Evolutionary conservation across 2,113 vertebrate species (phyloP).

Genomic region (Polypterus senegalus): DNA sequence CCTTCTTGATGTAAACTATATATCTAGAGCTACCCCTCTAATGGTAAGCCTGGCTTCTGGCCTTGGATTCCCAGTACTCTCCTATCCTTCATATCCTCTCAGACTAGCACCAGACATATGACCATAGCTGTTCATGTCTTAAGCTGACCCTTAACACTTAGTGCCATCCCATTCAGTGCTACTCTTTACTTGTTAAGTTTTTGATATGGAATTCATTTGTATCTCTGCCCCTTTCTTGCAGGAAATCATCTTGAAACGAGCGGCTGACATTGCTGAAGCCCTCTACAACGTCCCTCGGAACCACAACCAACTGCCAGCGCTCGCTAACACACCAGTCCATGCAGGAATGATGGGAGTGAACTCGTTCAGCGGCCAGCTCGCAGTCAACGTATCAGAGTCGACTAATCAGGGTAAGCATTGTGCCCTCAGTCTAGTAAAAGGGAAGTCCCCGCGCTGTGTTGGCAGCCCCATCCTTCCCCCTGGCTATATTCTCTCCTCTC

Average conservation of each 20-base stretch:
- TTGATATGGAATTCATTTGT: background rate
- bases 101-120: too few relatives aligned
- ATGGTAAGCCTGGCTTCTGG: too few relatives aligned
- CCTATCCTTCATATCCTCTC: too few relatives aligned
- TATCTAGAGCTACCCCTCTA: too few relatives aligned
- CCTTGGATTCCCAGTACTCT: too few relatives aligned
- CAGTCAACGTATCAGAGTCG: constrained; percentile 86
- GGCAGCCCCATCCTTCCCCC: too few relatives aligned
- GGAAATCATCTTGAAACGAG: constrained; percentile 96
- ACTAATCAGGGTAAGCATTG: constrained; percentile 90
- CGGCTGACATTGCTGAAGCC: constrained; percentile 93
- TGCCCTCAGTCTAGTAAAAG: too few relatives aligned
- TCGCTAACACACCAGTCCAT: constrained; percentile 75
- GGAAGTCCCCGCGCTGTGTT: too few relatives aligned
- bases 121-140: too few relatives aligned
- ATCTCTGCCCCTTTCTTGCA: constrained; percentile 36
- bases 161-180: background rate
- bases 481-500: too few relatives aligned
- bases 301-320: constrained; percentile 84
- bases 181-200: background rate
- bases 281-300: constrained; percentile 94
- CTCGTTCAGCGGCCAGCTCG: constrained; percentile 89
- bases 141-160: background rate
- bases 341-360: constrained; percentile 93
- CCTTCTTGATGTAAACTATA: too few relatives aligned